Evolutionary conservation across 2,888 invertebrate species (phyloP).

Genomic region (Cataglyphis rosenhaueri): DNA sequence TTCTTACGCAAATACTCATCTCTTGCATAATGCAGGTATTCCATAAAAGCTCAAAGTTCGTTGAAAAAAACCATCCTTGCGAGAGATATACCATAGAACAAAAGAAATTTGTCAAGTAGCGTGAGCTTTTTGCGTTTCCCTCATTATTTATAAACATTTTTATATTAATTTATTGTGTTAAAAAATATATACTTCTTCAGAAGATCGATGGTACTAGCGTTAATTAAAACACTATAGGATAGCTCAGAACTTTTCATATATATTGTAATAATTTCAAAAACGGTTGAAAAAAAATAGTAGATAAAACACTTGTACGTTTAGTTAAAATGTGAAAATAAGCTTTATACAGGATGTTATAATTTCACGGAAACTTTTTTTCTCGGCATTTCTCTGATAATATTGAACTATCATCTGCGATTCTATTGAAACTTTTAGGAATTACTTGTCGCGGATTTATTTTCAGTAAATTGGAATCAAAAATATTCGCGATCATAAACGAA

Average conservation of each 20-base stretch:
- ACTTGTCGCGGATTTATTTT: no score
- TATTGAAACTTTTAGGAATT: no score
- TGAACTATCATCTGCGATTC: no score
- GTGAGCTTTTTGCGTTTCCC: constrained; percentile 14
- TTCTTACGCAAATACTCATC: constrained; percentile 25
- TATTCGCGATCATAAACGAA: no score
- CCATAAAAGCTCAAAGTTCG: constrained; percentile 65
- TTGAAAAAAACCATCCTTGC: constrained; percentile 42
- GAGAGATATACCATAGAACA: constrained; percentile 38
- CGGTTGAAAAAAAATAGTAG: no score
- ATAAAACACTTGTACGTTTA: neutral
- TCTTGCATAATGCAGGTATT: constrained; percentile 43
- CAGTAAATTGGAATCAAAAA: no score
- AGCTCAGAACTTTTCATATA: no score
- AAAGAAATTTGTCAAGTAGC: neutral
- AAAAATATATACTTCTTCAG: no score
- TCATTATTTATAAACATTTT: neutral
- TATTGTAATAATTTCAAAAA: no score
- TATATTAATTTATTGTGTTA: neutral
- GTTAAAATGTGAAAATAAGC: constrained; percentile 3
- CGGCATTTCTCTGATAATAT: no score
- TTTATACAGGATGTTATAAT: neutral
- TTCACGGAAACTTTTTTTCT: neutral
- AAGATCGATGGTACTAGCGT: no score
- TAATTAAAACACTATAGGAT: no score